Base-by-base conservation (phyloP, 2,797 vertebrate species). In the Enteromius thamalakanensis region DNA sequence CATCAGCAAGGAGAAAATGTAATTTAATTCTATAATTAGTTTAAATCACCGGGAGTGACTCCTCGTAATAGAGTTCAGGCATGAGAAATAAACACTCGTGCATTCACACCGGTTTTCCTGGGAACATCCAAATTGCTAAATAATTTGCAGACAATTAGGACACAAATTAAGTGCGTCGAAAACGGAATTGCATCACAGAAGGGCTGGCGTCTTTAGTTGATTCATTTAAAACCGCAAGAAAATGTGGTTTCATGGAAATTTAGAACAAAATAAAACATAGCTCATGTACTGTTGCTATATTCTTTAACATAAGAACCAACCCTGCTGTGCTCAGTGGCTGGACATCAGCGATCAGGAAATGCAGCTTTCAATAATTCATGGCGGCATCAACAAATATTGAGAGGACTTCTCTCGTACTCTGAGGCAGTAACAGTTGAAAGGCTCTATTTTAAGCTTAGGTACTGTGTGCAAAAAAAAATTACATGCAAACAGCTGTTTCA, bases 21-120 rank as follows among this genome's bases (percentile, higher is more conserved):
- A 85, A 91, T 90, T 91, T 86, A 87, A 86, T 78, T 70, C 83
- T 90, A 86, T 91, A 87, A 91, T 91, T 90, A 87, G 71, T 88
- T 90, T 87, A 76, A 82, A 85, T 88, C 88, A 85, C 85, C 83
- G 65, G 87, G 51, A 81, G 72, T 71, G 83, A 81, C 85, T 84
- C 60, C 76, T 80, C 76, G 69, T 85, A 82, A 91, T 81, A 82
- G 86, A 79, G 82, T 65, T 86, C 82, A 89, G 80, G 69, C 74
- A 75, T 84, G 86, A 85, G 87, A 78, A 85, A 87, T 87, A 55
- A 75, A 75, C 45, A 72, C 86, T 79, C 76, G 70, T 34, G 21
- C 45, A 87, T 89, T 87, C 70, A 79, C 84, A 85, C 49, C 85
- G 81, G 71, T 86, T 72, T 83, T 78, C 74, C 53, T 49, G 72